Evolutionary conservation across 2,888 invertebrate species (phyloP).

Genomic region (Nephrotoma flavescens): DNA sequence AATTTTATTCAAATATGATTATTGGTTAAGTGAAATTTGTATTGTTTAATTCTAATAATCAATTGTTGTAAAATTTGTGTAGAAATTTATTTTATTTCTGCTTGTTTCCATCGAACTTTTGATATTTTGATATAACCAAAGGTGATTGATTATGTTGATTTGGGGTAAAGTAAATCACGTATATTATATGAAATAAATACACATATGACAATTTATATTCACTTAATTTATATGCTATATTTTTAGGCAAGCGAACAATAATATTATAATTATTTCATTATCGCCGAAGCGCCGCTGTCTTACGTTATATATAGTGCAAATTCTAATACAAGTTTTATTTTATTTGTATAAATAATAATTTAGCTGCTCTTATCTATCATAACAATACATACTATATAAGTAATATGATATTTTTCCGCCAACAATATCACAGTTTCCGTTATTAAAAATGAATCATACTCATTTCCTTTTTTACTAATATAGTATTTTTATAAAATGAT

Average conservation of each 20-base stretch:
- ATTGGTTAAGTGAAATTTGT: not conserved
- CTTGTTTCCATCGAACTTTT: not conserved
- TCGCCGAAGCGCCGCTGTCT: not conserved
- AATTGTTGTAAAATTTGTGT: not conserved
- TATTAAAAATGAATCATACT: not conserved
- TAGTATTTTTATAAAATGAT: not conserved
- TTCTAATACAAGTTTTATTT: not conserved
- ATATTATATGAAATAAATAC: not conserved
- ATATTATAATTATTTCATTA: not conserved
- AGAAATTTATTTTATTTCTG: not conserved
- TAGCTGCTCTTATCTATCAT: not conserved
- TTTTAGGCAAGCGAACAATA: too few relatives aligned
- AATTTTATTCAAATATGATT: not conserved
- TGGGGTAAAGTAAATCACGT: not conserved
- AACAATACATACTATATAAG: not conserved
- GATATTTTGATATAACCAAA: not conserved
- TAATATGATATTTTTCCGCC: not conserved
- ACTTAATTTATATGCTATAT: too few relatives aligned
- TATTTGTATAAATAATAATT: not conserved
- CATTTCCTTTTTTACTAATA: not conserved
- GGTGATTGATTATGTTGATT: not conserved
- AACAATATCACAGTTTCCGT: not conserved
- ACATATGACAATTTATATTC: too few relatives aligned
- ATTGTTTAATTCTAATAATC: not conserved
- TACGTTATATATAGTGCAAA: not conserved